A percentile compares a stretch with the other conserved stretches of the same genome.
Evolutionary conservation across 2,888 invertebrate genomes (phyloP).

Genomic region (Drosophila mimetica): DNA sequence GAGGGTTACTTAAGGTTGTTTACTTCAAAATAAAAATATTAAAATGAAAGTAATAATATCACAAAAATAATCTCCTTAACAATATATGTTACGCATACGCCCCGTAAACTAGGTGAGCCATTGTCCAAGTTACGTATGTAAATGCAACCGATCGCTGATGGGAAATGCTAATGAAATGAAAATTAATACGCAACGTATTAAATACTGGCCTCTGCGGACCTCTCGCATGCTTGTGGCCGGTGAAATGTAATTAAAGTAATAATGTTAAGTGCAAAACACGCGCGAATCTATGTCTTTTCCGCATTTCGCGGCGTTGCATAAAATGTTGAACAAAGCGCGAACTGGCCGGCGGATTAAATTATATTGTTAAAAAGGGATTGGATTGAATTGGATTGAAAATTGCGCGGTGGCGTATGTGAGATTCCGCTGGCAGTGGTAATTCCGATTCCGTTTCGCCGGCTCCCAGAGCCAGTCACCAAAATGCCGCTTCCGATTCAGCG

Average conservation of each 20-base stretch:
- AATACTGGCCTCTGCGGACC: slow-evolving; percentile 13
- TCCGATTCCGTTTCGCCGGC: slow-evolving; percentile 39
- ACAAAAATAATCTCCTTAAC: neutral
- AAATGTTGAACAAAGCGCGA: slow-evolving; percentile 48
- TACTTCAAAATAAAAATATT: no score
- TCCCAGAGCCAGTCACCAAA: slow-evolving; percentile 38
- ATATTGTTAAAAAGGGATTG: neutral
- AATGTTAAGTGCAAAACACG: slow-evolving; percentile 42
- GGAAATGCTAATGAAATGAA: slow-evolving; percentile 27
- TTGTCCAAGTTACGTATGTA: slow-evolving; percentile 46
- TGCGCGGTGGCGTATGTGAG: slow-evolving; percentile 28
- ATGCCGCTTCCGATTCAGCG: slow-evolving; percentile 31
- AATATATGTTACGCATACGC: slow-evolving; percentile 24
- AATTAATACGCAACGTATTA: slow-evolving; percentile 35
- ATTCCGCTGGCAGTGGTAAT: slow-evolving; percentile 34
- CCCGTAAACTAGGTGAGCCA: slow-evolving; percentile 39
- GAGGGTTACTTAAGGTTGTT: no score
- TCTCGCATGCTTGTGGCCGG: slow-evolving; percentile 16
- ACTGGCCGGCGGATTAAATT: slow-evolving; percentile 19
- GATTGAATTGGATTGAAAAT: slow-evolving; percentile 17
- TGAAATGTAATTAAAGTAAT: slow-evolving; percentile 31
- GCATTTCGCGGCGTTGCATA: slow-evolving; percentile 58
- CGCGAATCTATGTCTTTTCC: slow-evolving; percentile 66
- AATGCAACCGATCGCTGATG: slow-evolving; percentile 32
- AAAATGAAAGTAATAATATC: neutral